phyloP scores from a whole-genome alignment of 2,888 invertebrate genomes.

The Coenonympha arcania region DNA sequence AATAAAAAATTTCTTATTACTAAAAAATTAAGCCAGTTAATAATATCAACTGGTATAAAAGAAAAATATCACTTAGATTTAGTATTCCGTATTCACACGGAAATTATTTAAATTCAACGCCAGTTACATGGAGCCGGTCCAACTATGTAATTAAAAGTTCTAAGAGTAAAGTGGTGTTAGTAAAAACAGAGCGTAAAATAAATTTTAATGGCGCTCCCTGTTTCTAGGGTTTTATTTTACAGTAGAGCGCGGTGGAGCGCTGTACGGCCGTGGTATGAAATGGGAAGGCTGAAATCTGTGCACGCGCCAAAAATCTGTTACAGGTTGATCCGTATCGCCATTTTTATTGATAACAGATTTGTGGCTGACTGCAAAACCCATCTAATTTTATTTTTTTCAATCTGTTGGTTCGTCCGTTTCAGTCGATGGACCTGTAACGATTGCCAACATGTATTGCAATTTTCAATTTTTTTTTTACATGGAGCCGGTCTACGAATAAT shows the following conservation, averaged over 20 bases:
- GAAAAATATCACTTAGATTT: no score
- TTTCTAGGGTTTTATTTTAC: conserved; percentile 14
- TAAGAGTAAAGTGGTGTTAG: conserved; percentile 23
- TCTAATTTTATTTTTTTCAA: no score
- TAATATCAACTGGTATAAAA: background rate
- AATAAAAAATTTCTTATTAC: no score
- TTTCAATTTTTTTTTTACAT: no score
- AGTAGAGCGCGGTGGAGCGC: background rate
- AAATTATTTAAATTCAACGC: conserved; percentile 18
- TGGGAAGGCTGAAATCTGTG: conserved; percentile 1
- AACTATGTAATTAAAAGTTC: conserved; percentile 26
- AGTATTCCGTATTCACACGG: background rate
- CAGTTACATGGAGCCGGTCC: conserved; percentile 22
- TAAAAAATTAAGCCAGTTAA: no score
- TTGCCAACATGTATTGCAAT: no score
- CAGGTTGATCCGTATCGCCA: background rate
- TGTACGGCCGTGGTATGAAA: conserved; percentile 11
- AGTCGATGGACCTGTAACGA: no score
- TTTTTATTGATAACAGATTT: conserved; percentile 1
- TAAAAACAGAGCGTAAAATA: conserved; percentile 24
- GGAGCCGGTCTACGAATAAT: no score
- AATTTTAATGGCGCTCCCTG: conserved; percentile 20
- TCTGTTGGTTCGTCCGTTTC: no score
- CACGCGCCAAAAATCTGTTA: conserved; percentile 2
- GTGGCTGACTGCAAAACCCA: background rate